These are phyloP conservation scores for Bryconaethiops microstoma DNA, from an alignment of 2,797 vertebrate genomes.

Conservation along the genomic window DNA sequence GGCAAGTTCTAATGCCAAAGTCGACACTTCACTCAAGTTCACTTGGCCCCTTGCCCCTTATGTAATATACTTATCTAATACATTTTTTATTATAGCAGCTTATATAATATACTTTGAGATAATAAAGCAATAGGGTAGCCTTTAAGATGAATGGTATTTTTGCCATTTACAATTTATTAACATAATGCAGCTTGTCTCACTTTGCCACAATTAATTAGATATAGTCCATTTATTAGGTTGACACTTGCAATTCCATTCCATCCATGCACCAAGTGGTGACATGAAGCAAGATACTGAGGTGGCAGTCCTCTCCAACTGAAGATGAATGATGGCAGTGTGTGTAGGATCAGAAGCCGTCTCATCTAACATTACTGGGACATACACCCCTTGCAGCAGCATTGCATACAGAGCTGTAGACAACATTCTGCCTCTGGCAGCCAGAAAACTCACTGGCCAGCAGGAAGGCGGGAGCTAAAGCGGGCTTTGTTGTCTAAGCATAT, in stretches of 20 bases:
- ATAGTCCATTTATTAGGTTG: neutral
- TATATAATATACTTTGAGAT: no score
- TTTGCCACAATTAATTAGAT: neutral
- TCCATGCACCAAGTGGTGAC: slow-evolving; percentile 54
- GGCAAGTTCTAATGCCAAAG: no score
- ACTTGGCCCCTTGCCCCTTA: no score
- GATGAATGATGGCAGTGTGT: neutral
- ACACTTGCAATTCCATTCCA: neutral
- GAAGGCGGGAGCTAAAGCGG: neutral
- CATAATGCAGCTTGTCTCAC: no score
- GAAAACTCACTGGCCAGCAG: neutral
- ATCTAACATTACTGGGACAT: slow-evolving; percentile 65
- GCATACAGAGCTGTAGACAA: neutral
- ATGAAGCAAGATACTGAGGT: slow-evolving; percentile 70
- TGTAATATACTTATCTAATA: no score
- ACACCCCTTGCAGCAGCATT: neutral
- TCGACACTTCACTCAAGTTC: no score
- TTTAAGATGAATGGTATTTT: no score
- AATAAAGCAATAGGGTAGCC: no score
- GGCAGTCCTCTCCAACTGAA: slow-evolving; percentile 60
- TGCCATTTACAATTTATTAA: no score
- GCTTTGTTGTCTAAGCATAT: neutral
- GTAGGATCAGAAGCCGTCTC: slow-evolving; percentile 14
- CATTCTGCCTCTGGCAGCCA: neutral
- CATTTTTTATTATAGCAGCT: no score